Base-by-base conservation (phyloP, 1,140 invertebrate genomes). In the Lucilia sericata region DNA sequence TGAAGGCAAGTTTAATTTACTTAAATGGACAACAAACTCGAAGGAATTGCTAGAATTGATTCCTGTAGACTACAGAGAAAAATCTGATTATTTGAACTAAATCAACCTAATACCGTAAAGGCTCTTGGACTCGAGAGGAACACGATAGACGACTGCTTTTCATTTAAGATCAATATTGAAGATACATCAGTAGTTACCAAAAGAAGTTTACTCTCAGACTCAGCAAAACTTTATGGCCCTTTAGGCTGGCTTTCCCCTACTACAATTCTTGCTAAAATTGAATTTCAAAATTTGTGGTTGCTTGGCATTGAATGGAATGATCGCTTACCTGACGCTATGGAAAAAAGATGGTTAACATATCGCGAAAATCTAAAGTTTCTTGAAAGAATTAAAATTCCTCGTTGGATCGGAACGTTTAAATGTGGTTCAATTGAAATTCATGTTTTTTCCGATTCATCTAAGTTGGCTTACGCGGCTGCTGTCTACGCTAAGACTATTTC, bases 201-300 rank as follows among this genome's bases (percentile, higher is more conserved):
- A 90, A 90, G 76, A 51, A 76, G 89, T 47, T 82, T 91, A 5
- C n/a, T 81, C 12, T 91, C 90, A 21, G 86, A 87, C 47, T 87
- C 89, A 34, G 85, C 86, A 7, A 78, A 88, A 85, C 80, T 91
- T 5, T 91, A 88, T 83, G 90, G 91, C 84, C 88, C 88, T 9
- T 34, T 90, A 7, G 91, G 91, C 9, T 88, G 88, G 70, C 82
- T 92, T 5, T 83, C 87, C 8, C 91, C 91, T 3, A 82, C 89
- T 13, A 88, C 88, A 12, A 85, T 92, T 17, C 85, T 74, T 9
- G 87, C 87, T n/a, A 92, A 92, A 85, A 86, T 91, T 4, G 47
- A 92, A 2, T 88, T 92, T 19, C 91, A 92, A 87, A 83, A 34
- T 2, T n/a, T 82, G 42, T 82, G 60, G 84, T n/a, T 74, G 17